Base-by-base conservation (phyloP, 2,797 vertebrate genomes). In the Coendou prehensilis region DNA sequence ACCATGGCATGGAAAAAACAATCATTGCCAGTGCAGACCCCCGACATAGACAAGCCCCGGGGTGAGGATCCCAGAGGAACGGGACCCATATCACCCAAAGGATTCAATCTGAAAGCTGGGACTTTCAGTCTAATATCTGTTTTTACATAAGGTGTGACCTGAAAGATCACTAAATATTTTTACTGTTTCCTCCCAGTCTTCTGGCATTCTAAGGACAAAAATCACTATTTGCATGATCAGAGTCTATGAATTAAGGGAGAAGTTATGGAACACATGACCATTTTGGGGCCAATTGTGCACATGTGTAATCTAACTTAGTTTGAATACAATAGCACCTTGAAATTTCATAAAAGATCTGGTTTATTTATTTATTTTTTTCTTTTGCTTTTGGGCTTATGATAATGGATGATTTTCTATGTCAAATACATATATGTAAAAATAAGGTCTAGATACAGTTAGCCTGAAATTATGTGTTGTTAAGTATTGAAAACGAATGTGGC, bases 391-490 rank as follows among this genome's bases (percentile, higher is more conserved):
- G 57, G 3, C 8, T 50, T 79, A 30, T 67, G 45, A 73, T 41
- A 86, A 20, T 45, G 7, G 50, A 47, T 57, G 13, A 11, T 75
- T 94, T 92, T 67, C 45, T 86, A 8, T 45, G 5, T 87, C 15
- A 67, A 83, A 67, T n/a, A 83, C 20, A 96, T 89, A 87, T 56
- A 11, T 71, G 41, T 71, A 23, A 59, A 89, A 63, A 41, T 83
- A 63, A 95, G 90, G 41, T 45, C 22, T 54, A 63, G 73, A 22
- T 41, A 78, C 33, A 45, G 6, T 71, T 50, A 47, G 9, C 5
- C 26, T 94, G 50, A 76, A 91, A 56, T 86, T 64, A 26, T 56
- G 18, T 75, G 33, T 63, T 61, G 89, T 76, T 89, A 85, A 71
- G 61, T 50, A 11, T 69, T 64, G 33, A 56, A 83, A 84, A 78